Evolutionary conservation across 2,797 vertebrate genomes (phyloP), one percentile per base, ranked within the genome.

Genomic region (Alcedo quadribrachys): DNA sequence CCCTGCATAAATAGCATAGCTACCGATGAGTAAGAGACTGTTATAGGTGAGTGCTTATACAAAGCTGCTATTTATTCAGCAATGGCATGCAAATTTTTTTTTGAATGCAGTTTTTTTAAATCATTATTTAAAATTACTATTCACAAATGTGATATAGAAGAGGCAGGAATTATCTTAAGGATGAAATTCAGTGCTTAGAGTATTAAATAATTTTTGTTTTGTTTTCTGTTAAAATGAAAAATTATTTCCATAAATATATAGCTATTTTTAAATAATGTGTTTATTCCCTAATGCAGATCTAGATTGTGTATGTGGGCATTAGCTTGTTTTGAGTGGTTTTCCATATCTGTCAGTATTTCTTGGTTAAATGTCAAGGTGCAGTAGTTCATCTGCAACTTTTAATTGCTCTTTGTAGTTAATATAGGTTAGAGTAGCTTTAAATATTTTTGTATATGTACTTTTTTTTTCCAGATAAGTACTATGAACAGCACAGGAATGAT

Each of bases 1-100:
- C 97, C 97, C 97, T 98, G 98, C 98, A 98, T 98, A 98, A 98
- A 97, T 98, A 98, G 97, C 98, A 97, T 97, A 98, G 98, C 97
- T 97, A 96, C 97, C 97, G 98, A 98, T 98, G 98, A 97, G 97
- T 98, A 97, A 97, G 97, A 97, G 96, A 97, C 98, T 97, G 97
- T 98, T 97, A 97, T 98, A 98, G 98, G 98, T 98, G 98, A 98
- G 98, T 98, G 97, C 97, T 97, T 97, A 93, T 97, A 96, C 96
- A 96, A 96, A 97, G 97, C 97, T 97, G 96, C 90, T 96, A 94
- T 97, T 97, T 96, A 95, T 97, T 96, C 94, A 97, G 95, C 93
- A 93, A 96, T 96, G 96, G 96, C 97, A 97, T 97, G 97, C 97
- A 97, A 97, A 97, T 97, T 96, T 84, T 89, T 94, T 80, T 81